A percentile compares a stretch with the other conserved stretches of the same genome.
phyloP scores from a whole-genome alignment of 92 coral and sea anemone genomes.

The Pocillopora grandis region DNA sequence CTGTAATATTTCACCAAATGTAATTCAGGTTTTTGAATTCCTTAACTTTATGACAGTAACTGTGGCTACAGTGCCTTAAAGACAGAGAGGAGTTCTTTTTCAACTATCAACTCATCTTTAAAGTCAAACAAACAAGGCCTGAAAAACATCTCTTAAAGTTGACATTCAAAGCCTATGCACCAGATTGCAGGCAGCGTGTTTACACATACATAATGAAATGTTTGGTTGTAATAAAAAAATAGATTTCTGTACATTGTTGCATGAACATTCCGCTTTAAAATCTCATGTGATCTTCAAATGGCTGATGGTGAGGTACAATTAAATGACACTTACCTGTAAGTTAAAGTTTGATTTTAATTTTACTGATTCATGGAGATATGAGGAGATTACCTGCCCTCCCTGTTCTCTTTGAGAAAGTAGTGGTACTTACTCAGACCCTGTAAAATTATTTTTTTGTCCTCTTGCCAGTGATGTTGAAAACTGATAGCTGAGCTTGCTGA shows the following conservation, averaged over 20 bases:
- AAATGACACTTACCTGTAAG: slow-evolving; percentile 54
- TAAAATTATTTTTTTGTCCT: too few species aligned
- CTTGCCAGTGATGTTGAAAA: too few species aligned
- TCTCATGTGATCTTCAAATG: slow-evolving; percentile 42
- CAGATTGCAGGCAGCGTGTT: slow-evolving; percentile 48
- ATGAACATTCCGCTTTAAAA: slow-evolving; percentile 19
- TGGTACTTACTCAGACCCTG: too few species aligned
- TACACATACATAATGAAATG: slow-evolving; percentile 40
- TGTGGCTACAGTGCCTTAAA: too few species aligned
- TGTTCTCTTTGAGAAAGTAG: too few species aligned
- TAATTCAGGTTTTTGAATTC: too few species aligned
- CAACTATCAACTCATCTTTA: slow-evolving; percentile 29
- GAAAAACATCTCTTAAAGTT: slow-evolving; percentile 37
- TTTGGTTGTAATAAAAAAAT: slow-evolving; percentile 37
- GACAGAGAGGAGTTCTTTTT: neutral
- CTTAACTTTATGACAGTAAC: too few species aligned
- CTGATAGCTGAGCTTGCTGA: too few species aligned
- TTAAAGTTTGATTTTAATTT: slow-evolving; percentile 39
- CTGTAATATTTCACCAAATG: too few species aligned
- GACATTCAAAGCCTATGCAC: slow-evolving; percentile 44
- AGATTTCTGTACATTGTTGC: neutral
- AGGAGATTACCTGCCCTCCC: too few species aligned
- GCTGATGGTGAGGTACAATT: slow-evolving; percentile 47
- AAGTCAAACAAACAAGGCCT: slow-evolving; percentile 50
- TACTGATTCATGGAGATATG: too few species aligned